phyloP scores from a whole-genome alignment of 2,888 invertebrate genomes.

The Microplitis deprimator region DNA sequence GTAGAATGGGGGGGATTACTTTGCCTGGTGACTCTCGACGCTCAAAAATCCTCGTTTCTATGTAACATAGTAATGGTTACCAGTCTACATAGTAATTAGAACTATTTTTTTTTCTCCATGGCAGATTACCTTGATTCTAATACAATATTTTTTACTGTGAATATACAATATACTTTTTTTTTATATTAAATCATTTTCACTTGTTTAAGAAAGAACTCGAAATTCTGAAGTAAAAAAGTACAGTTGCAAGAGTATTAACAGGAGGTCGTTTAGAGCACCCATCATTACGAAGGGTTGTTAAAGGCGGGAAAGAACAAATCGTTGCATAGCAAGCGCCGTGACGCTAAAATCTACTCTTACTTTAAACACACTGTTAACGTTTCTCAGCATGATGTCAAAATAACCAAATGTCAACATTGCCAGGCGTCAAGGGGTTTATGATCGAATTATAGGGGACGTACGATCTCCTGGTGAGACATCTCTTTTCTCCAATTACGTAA shows the following conservation, averaged over 20 bases:
- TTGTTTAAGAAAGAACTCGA: background rate
- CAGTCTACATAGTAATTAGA: too few relatives aligned
- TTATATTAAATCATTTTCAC: background rate
- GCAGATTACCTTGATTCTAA: too few relatives aligned
- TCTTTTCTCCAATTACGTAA: constrained; percentile 67
- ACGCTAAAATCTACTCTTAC: background rate
- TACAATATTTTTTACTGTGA: too few relatives aligned
- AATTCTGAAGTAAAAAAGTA: background rate
- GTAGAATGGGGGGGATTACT: too few relatives aligned
- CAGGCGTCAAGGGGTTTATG: constrained; percentile 68
- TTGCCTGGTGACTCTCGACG: too few relatives aligned
- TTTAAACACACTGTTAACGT: constrained; percentile 23
- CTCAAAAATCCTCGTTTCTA: too few relatives aligned
- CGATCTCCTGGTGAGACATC: constrained; percentile 58
- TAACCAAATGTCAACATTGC: constrained; percentile 70
- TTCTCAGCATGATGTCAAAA: constrained; percentile 69
- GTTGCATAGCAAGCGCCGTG: constrained; percentile 28
- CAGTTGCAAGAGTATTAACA: background rate
- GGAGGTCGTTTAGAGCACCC: constrained; percentile 11
- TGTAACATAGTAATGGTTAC: too few relatives aligned
- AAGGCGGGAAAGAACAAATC: constrained; percentile 41
- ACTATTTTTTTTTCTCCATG: too few relatives aligned
- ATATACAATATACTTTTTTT: too few relatives aligned
- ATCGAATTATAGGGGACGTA: constrained; percentile 68
- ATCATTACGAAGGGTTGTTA: constrained; percentile 30